Percentiles rank a stretch among this genome's conserved stretches.
These are phyloP conservation scores for Serilophus lunatus DNA, from an alignment of 2,113 vertebrate genomes.

Conservation along the genomic window DNA sequence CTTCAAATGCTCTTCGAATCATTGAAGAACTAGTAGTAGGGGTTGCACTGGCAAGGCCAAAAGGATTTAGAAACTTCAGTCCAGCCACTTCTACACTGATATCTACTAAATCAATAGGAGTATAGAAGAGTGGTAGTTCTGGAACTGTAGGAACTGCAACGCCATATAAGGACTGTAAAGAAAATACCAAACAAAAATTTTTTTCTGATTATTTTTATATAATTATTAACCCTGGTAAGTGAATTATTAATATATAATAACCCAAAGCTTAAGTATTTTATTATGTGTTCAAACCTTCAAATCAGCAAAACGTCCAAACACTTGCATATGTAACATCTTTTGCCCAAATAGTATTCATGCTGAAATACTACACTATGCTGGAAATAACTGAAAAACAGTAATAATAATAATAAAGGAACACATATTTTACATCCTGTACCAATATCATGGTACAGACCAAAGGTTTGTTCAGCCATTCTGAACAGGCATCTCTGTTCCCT, in stretches of 20 bases:
- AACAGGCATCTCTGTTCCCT: not conserved
- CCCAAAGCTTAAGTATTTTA: not conserved
- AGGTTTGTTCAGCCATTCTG: not conserved
- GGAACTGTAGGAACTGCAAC: slow-evolving; percentile 71
- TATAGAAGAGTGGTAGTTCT: slow-evolving; percentile 85
- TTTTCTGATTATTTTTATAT: not conserved
- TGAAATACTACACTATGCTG: not conserved
- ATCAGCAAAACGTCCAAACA: not conserved
- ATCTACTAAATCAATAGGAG: slow-evolving; percentile 86
- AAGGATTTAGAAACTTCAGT: slow-evolving; percentile 88
- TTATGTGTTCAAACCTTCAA: not conserved
- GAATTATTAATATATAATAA: not conserved
- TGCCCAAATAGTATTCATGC: not conserved
- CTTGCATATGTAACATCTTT: not conserved
- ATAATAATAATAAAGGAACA: not conserved
- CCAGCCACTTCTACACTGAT: slow-evolving; percentile 87
- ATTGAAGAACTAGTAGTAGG: slow-evolving; percentile 88
- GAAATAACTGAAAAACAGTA: not conserved
- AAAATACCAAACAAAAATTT: not conserved
- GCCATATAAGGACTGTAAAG: slow-evolving; percentile 76
- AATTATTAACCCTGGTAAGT: not conserved
- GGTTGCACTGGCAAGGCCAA: slow-evolving; percentile 90
- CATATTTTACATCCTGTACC: not conserved
- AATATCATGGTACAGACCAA: not conserved
- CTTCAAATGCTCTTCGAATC: slow-evolving; percentile 91